Evolutionary conservation across 2,888 invertebrate genomes (phyloP).

Genomic region (Anticlea derivata): DNA sequence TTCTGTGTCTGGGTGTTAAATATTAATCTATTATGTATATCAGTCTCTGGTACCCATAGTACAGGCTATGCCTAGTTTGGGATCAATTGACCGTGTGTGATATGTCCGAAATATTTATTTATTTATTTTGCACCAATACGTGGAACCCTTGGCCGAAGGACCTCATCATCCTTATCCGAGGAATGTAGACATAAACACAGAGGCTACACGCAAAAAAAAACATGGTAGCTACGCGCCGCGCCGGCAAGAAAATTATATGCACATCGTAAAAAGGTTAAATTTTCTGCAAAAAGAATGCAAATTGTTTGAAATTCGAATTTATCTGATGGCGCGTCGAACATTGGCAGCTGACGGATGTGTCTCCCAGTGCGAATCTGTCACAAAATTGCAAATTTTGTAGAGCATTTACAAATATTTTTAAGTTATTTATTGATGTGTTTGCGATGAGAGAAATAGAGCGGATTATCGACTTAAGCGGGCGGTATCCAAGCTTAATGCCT

Average conservation of each 20-base stretch:
- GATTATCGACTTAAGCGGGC: constrained; percentile 22
- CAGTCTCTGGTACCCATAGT: too few species aligned
- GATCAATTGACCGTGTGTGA: too few species aligned
- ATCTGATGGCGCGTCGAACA: neutral
- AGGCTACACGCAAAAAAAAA: neutral
- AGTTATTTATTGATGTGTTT: constrained; percentile 17
- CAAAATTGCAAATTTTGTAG: constrained; percentile 18
- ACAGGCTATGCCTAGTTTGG: too few species aligned
- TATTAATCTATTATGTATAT: too few species aligned
- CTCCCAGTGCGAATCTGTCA: constrained; percentile 3
- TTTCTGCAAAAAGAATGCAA: neutral
- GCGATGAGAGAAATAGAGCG: constrained; percentile 28
- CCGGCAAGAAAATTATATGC: neutral
- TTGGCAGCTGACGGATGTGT: neutral
- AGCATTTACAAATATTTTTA: constrained; percentile 24
- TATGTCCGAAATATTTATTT: too few species aligned
- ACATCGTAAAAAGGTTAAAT: too few species aligned
- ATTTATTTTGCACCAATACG: too few species aligned
- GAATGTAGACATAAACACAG: too few species aligned
- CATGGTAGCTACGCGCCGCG: too few species aligned
- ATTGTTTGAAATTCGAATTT: constrained; percentile 15
- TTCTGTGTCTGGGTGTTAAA: too few species aligned
- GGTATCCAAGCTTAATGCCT: constrained; percentile 10
- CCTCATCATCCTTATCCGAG: too few species aligned
- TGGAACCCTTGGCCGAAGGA: too few species aligned